Evolutionary conservation across 2,113 vertebrate genomes (phyloP), one percentile per base, ranked within the genome.

Genomic region (Cranoglanis bouderius): DNA sequence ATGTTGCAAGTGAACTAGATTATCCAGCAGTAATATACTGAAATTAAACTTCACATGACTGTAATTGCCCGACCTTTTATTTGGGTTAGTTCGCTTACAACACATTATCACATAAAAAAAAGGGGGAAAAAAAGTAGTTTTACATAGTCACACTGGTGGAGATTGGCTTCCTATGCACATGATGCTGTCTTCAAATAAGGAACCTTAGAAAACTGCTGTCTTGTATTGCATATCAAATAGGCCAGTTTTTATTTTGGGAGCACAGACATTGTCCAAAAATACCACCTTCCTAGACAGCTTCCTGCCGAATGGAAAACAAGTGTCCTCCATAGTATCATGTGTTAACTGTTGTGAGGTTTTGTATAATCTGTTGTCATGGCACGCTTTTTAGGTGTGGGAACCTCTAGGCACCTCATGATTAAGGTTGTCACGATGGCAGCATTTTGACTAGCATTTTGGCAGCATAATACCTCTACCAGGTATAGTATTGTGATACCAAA

Each of bases 161-260:
- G 4, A 40, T 83, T 83, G 21, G 12, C 13, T 61, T 83, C 0
- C 35, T 43, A 61, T 29, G 13, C 35, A 29, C 35, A 43, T 38
- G 35, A 38, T 83, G 24, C 35, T 61, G 55, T 59, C 55, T 29
- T 61, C 29, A 59, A 61, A 61, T 40, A 43, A 61, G 21, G 9
- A 83, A 14, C 1, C 81, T 59, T 82, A 26, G 32, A 82, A 40
- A 82, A 38, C 32, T 59, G 77, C 77, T 80, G 46, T 0, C 78
- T 24, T 24, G 51, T 59, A 82, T 26, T 59, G 81, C 53, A 82
- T 82, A 82, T 82, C 55, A 82, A 82, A 40, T 82, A 40, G 81
- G 81, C 40, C 81, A 59, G 8, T 82, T 82, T 57, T 82, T 57
- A 57, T 82, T 59, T 59, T 2, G 9, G 32, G 80, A 82, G 6